phyloP scores from a whole-genome alignment of 2,888 invertebrate genomes.

The Cerastis leucographa region DNA sequence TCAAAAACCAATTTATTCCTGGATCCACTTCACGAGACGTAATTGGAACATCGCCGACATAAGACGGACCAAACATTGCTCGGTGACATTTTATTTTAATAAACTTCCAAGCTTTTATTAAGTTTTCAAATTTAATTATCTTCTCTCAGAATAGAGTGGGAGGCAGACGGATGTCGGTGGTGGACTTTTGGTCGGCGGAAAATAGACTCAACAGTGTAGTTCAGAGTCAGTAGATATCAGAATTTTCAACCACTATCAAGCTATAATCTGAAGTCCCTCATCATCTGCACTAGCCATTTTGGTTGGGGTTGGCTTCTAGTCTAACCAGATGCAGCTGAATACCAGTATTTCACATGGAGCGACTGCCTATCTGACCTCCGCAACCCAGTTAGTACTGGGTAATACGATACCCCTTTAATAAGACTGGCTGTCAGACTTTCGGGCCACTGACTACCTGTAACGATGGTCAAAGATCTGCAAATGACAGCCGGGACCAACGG shows the following conservation, averaged over 20 bases:
- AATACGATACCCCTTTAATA: no score
- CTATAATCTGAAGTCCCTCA: no score
- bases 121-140: constrained; percentile 50
- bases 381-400: no score
- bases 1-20: constrained; percentile 30
- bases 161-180: not conserved
- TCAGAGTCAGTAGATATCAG: not conserved
- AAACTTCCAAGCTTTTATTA: constrained; percentile 43
- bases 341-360: no score
- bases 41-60: constrained; percentile 24
- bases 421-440: no score
- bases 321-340: no score
- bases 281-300: no score
- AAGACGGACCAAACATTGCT: constrained; percentile 30
- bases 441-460: no score
- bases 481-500: no score
- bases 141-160: not conserved
- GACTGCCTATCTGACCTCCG: no score
- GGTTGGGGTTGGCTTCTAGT: no score
- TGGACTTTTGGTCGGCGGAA: not conserved
- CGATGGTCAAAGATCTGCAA: no score
- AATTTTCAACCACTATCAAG: not conserved
- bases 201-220: not conserved
- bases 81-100: constrained; percentile 48
- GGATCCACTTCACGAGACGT: constrained; percentile 9